A percentile compares a stretch with the other conserved stretches of the same genome.
These are phyloP conservation scores for Aramus guarauna DNA, from an alignment of 2,113 vertebrate genomes.

Conservation along the genomic window DNA sequence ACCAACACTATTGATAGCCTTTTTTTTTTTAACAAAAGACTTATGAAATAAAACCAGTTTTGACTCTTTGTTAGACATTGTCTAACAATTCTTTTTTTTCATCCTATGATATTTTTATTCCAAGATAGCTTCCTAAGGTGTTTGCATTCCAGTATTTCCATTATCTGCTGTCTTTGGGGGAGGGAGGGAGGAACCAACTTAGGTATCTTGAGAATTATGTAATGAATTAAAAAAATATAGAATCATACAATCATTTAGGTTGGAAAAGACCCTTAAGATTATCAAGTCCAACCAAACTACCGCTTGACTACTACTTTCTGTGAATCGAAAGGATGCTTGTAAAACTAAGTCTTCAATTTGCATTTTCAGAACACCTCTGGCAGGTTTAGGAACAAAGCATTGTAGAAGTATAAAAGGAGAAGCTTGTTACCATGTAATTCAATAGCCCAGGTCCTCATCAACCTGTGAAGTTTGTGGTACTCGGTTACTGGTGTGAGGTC, in stretches of 20 bases:
- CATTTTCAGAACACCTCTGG: not conserved
- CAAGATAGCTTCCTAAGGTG: not conserved
- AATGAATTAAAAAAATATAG: not conserved
- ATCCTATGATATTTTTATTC: not conserved
- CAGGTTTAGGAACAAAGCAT: not conserved
- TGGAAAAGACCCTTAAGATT: not conserved
- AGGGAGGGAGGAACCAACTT: not conserved
- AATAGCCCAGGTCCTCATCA: not conserved
- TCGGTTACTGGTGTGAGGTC: accelerated
- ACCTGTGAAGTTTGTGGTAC: not conserved
- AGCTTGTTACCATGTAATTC: not conserved
- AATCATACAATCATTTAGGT: not conserved
- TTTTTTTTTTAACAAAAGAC: not conserved
- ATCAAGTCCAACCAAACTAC: not conserved
- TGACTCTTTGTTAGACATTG: not conserved
- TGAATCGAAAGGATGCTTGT: not conserved
- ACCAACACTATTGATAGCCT: not conserved
- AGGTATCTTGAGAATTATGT: not conserved
- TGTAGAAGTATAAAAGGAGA: not conserved
- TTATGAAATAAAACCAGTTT: not conserved
- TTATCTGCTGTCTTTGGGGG: not conserved
- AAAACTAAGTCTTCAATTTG: not conserved
- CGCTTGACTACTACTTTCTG: not conserved
- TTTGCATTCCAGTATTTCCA: not conserved
- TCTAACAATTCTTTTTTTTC: not conserved